Base-by-base conservation (phyloP, 2,888 invertebrate genomes). In the Diarsia brunnea region DNA sequence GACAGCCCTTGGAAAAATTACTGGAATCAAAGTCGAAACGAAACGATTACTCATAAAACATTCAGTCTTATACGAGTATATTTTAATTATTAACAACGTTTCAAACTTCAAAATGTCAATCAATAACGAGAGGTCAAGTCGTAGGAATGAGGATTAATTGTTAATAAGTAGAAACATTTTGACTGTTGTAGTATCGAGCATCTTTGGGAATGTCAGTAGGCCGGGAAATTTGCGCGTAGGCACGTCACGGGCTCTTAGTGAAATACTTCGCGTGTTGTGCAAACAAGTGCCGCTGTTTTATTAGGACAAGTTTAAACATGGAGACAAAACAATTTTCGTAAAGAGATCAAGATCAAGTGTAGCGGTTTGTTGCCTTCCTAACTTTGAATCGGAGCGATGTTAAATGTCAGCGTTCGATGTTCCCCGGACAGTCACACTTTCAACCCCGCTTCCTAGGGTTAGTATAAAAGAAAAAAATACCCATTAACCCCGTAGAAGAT, bases 211-310 rank as follows among this genome's bases (percentile, higher is more conserved):
- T 87, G 87, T 87, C 90, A 86, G 88, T 93, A 95, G 94, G 92
- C 95, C 92, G 90, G 79, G 76, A 92, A 94, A 95, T 93, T 91
- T 92, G 89, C 89, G 87, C 89, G 73, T 58, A 91, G 92, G 92
- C 95, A 95, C 95, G 95, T 93, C 89, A 92, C 88, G 69, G 88
- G 76, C 88, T 90, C 90, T 91, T 90, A 86, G 89, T 87, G 87
- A 89, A 91, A 91, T 86, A 88, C 82, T 86, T 86, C 82, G 85
- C 84, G 88, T 87, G 84, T 85, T 88, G 78, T 74, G 84, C 82
- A 90, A 91, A 91, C 88, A 91, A 91, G 85, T 87, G 82, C 79
- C 82, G 75, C 82, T 90, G 91, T 90, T 91, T 89, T 90, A 90
- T 89, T 89, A 90, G 87, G 87, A 87, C 88, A 87, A 85, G 75